Evolutionary conservation across 1,140 invertebrate species (phyloP), one percentile per base, ranked within the genome.

Genomic region (Acromyrmex charruanus): DNA sequence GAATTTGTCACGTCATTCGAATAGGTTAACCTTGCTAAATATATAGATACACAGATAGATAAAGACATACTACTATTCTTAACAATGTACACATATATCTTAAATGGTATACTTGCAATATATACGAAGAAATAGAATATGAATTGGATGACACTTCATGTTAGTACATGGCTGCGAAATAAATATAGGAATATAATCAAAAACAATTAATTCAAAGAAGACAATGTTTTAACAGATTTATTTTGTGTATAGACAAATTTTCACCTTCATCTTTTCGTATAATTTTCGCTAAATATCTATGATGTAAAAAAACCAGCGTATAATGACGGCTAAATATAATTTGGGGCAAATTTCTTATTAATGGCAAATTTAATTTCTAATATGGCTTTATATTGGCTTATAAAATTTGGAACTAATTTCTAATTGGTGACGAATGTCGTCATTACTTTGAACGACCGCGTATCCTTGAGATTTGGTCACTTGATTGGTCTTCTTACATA

Each of bases 1-100:
- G 18, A 28, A 71, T 28, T 77, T 44, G 28, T 75, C 35, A 65
- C 7, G 31, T 59, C 28, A 28, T 72, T 35, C n/a, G n/a, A 77
- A 77, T 49, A 28, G 2, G 2, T n/a, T 25, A 77, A 61, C 12
- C 25, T 63, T 31, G 21, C 31, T 51, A 49, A 10, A 49, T n/a
- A 31, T 16, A n/a, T 58, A 39, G 35, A 39, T 39, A 39, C 35
- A 44, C 12, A 12, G 39, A 2, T 44, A 44, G 10, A 44, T 44
- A 44, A 44, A 44, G 39, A 65, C 4, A 63, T 16, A 31, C 16
- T 16, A 10, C 14, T 39, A 61, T 39, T 35, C 39, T 35, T 61
- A 59, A 61, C 6, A 31, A 65, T 66, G 10, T 44, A 44, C 10
- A 44, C 39, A 44, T 3, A 44, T 63, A 18, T 9, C 14, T 77